phyloP scores from a whole-genome alignment of 2,797 vertebrate genomes.

The Poecilia picta region DNA sequence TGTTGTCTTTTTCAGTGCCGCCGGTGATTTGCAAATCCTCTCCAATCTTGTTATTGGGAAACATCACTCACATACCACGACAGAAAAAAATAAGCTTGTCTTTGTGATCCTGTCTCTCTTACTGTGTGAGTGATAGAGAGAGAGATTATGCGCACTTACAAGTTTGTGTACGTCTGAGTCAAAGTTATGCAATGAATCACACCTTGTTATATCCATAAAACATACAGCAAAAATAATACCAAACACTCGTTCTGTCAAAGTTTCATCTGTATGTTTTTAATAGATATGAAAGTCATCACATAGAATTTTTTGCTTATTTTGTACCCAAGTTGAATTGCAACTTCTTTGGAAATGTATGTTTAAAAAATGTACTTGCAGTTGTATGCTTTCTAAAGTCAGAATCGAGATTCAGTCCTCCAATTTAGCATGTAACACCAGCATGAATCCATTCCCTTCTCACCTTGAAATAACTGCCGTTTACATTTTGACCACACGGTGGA shows the following conservation, averaged over 20 bases:
- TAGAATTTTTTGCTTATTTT: not conserved
- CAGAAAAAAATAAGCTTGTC: slow-evolving; percentile 60
- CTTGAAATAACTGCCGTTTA: slow-evolving; percentile 27
- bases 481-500: slow-evolving; percentile 60
- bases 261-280: slow-evolving; percentile 5
- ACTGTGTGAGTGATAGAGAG: not conserved
- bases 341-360: not conserved
- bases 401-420: not conserved
- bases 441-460: not conserved
- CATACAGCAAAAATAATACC: not conserved
- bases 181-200: slow-evolving; percentile 1
- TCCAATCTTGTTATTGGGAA: slow-evolving; percentile 71
- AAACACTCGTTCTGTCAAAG: slow-evolving; percentile 5
- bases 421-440: not conserved
- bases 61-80: slow-evolving; percentile 64
- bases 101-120: slow-evolving; percentile 47
- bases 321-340: not conserved
- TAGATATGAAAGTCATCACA: not conserved
- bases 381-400: not conserved
- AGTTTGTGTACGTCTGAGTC: slow-evolving; percentile 25
- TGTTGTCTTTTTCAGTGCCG: slow-evolving; percentile 46
- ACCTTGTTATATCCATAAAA: not conserved
- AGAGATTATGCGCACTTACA: not conserved
- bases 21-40: slow-evolving; percentile 58
- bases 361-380: not conserved